phyloP scores from a whole-genome alignment of 2,888 invertebrate species.

The Ceraclea dissimilis region DNA sequence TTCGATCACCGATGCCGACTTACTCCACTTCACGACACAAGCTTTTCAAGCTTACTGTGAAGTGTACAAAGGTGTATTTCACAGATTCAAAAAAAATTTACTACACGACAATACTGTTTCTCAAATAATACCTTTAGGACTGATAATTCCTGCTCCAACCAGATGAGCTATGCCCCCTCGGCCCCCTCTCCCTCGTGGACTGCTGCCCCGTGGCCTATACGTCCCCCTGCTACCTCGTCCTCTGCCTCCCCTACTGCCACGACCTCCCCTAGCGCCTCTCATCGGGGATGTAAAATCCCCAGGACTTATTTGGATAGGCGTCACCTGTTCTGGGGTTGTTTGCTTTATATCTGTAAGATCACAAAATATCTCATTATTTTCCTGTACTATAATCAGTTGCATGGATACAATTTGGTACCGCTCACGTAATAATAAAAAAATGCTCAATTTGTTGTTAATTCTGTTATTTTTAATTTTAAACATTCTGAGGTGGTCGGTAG shows the following conservation, averaged over 20 bases:
- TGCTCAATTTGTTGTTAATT: no score
- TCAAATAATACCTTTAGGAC: background rate
- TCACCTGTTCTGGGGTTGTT: background rate
- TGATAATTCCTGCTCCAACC: background rate
- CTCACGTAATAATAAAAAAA: no score
- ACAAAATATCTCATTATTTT: background rate
- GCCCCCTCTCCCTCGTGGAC: slow-evolving; percentile 8
- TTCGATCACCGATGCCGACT: no score
- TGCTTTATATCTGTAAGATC: background rate
- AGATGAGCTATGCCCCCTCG: background rate
- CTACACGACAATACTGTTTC: no score
- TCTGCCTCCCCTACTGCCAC: slow-evolving; percentile 16
- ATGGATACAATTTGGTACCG: background rate
- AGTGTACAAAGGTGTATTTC: no score
- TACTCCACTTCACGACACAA: no score
- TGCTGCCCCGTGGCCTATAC: slow-evolving; percentile 12
- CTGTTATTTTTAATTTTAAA: no score
- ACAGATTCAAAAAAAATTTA: no score
- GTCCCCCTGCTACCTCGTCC: slow-evolving; percentile 18
- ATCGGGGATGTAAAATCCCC: background rate
- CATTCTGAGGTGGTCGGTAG: no score
- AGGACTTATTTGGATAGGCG: background rate
- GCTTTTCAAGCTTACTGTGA: no score
- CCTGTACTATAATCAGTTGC: background rate
- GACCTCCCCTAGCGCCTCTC: background rate